phyloP scores from a whole-genome alignment of 2,888 invertebrate species.

The Calameuta filiformis region DNA sequence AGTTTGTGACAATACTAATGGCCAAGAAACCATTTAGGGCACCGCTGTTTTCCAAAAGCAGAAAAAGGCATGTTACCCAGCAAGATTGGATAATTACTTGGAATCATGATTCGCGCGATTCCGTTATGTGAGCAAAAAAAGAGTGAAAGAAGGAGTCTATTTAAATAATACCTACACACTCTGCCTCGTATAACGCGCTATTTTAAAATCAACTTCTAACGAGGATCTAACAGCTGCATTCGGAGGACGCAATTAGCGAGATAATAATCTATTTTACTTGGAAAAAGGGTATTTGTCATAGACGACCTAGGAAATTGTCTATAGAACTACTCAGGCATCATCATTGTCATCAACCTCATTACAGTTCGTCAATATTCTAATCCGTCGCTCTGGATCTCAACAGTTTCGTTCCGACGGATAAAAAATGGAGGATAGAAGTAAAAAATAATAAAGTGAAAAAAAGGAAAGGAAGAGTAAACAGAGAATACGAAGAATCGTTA shows the following conservation, averaged over 20 bases:
- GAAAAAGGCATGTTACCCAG: neutral
- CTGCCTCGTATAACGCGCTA: neutral
- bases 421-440: neutral
- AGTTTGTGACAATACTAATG: conserved; percentile 24
- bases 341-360: neutral
- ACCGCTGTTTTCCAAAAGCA: conserved; percentile 45
- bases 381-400: neutral
- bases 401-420: neutral
- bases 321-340: neutral
- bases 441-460: neutral
- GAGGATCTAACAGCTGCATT: neutral
- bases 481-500: neutral
- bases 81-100: neutral
- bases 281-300: neutral
- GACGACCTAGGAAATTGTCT: neutral
- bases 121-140: neutral
- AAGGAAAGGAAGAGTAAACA: too few species aligned
- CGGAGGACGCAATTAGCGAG: neutral
- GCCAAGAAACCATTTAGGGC: conserved; percentile 53
- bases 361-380: conserved; percentile 2
- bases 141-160: neutral
- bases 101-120: neutral
- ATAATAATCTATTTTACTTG: conserved; percentile 5
- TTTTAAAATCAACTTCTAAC: neutral
- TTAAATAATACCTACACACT: neutral